Base-by-base conservation (phyloP, 2,888 invertebrate species). In the Andrena bicolor region DNA sequence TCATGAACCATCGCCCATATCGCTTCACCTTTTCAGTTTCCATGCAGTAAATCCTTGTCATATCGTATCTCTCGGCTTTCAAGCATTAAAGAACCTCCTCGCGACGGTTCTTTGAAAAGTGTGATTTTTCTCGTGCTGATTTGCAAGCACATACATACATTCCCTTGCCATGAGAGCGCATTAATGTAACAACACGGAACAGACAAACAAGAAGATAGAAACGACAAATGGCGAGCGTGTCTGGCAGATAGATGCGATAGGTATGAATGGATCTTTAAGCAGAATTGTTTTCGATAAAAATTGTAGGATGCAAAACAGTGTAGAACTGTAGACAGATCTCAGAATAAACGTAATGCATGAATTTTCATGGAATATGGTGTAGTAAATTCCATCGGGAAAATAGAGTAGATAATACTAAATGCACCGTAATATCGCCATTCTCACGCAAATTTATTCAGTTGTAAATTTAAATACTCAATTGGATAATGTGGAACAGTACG, bases 41-140 rank as follows among this genome's bases (percentile, higher is more conserved):
- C 78, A 35, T 32, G 76, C 79, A 80, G 86, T 86, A 84, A 81
- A 86, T 86, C 83, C 76, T 74, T 80, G 79, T 89, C 86, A 70
- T 76, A 78, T 83, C 80, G 68, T 61, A 65, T 80, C 73, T 65
- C 77, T 26, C 61, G 58, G 71, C 51, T 77, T 77, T 82, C 71
- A 28, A 60, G 72, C 74, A 74, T 77, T 82, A 77, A 71, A 76
- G 71, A 82, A 77, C 60, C 32, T 32, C n/a, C 53, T 71, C 49
- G 49, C 58, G 63, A 66, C 48, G 23, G 51, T 74, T 63, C 63
- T 66, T 82, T 69, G 51, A 32, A 53, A 58, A 73, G 76, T 63
- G 60, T 48, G 76, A 73, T 74, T 41, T 68, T 81, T 73, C 65
- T 74, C 23, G n/a, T 30, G 70, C 53, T 66, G 83, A 83, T 83